Conservation (phyloP, 2,113 vertebrate genomes). For the Prionailurus bengalensis region DNA sequence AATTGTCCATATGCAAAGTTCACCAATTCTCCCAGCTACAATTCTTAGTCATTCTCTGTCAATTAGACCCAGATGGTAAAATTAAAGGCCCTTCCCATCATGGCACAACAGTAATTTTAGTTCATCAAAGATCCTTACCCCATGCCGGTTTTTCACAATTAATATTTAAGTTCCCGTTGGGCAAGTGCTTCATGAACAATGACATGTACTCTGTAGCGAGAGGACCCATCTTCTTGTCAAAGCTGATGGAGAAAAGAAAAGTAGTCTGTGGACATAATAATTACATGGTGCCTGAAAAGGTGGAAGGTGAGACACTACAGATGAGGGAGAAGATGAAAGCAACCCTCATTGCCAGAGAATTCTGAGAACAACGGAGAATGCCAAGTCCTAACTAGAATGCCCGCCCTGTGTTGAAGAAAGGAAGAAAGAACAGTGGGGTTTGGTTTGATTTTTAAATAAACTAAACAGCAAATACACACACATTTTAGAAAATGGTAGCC, state of each 20-base stretch:
- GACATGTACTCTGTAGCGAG: constrained; percentile 57
- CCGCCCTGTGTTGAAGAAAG: background rate
- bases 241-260: constrained; percentile 82
- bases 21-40: constrained; percentile 50
- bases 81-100: constrained; percentile 80
- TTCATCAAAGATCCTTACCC: constrained; percentile 81
- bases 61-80: constrained; percentile 83
- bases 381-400: background rate
- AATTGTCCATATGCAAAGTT: constrained; percentile 71
- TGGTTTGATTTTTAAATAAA: background rate
- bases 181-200: constrained; percentile 80
- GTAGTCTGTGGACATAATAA: constrained; percentile 81
- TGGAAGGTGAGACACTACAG: constrained; percentile 82
- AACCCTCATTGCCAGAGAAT: constrained; percentile 62
- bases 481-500: background rate
- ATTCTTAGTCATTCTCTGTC: constrained; percentile 76
- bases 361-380: constrained; percentile 6
- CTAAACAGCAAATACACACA: background rate
- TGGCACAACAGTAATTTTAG: constrained; percentile 73
- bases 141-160: constrained; percentile 77
- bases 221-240: constrained; percentile 87
- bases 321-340: constrained; percentile 79
- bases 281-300: constrained; percentile 80
- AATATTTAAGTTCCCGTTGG: constrained; percentile 83
- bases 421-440: background rate